Evolutionary conservation across 2,888 invertebrate genomes (phyloP), one percentile per base, ranked within the genome.

Genomic region (Micoletzkya japonica): DNA sequence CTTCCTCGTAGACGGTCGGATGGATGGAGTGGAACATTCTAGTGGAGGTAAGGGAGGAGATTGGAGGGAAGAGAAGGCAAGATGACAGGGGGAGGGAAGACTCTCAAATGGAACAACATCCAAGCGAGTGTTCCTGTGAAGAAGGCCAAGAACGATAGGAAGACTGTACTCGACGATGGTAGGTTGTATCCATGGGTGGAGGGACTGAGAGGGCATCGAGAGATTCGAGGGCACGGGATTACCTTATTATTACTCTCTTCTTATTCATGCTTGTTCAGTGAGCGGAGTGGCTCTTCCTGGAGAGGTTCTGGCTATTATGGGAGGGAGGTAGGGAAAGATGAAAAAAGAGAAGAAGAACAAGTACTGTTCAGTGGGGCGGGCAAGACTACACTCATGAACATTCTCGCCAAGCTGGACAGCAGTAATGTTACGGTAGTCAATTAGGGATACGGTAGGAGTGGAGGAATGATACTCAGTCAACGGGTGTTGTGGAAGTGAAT

Each of bases 381-480:
- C 0, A 94, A 94, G 88, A 93, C 92, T 73, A 93, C 94, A 0
- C 87, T 94, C 61, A 92, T 94, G 92, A 90, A 91, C 67, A 91
- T 92, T 28, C 87, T 95, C 72, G 93, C 93, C 20, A 90, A 91
- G 85, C 89, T 93, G 85, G 77, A 81, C 36, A 76, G 76, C 30
- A 73, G 72, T 30, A 76, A 76, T 26, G 76, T 82, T 34, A 74
- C 80, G 71, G 76, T 67, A 20, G n/a, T n/a, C n/a, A n/a, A 56
- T 10, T 34, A 7, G 10, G 44, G 10, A 44, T 14, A 44, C 44
- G 20, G 44, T 20, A 44, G 20, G 44, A 44, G 60, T 44, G 26
- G 39, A 44, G 30, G 34, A 26, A n/a, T 34, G n/a, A 34, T 32
- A 50, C 28, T 6, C 49, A 57, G 68, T 57, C 68, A 24, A 57